Conservation (phyloP, 2,888 invertebrate species). For the Parochlus steinenii region DNA sequence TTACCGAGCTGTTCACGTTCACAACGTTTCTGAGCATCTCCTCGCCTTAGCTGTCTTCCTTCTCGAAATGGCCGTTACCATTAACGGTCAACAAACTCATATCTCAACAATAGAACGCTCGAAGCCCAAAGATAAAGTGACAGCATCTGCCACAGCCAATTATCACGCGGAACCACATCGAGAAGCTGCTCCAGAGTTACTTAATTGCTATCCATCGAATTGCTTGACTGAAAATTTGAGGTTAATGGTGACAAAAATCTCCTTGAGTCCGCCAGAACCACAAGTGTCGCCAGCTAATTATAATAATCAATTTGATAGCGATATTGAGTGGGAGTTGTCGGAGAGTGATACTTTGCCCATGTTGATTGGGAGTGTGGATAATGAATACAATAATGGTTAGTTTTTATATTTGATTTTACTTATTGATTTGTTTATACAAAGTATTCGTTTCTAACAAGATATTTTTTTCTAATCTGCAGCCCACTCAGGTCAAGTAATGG, state of each 20-base stretch:
- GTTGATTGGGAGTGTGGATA: conserved; percentile 22
- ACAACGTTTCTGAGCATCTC: conserved; percentile 69
- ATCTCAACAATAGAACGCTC: conserved; percentile 15
- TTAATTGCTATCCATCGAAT: conserved; percentile 54
- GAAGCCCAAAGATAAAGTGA: background rate
- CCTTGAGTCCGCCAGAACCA: conserved; percentile 38
- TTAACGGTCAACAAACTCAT: conserved; percentile 23
- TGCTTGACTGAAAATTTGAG: conserved; percentile 60
- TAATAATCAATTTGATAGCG: conserved; percentile 43
- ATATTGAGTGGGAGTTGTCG: conserved; percentile 59
- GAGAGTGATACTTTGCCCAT: conserved; percentile 38
- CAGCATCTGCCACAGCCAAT: conserved; percentile 8
- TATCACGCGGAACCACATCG: conserved; percentile 16
- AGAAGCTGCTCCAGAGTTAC: conserved; percentile 26
- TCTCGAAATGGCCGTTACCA: conserved; percentile 61
- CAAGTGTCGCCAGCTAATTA: conserved; percentile 38
- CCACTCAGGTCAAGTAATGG: no score
- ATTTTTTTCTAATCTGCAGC: conserved; percentile 16
- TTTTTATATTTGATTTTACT: no score
- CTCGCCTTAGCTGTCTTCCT: conserved; percentile 75
- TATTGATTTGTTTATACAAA: background rate
- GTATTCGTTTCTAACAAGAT: conserved; percentile 14
- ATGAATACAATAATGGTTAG: conserved; percentile 13
- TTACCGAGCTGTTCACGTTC: conserved; percentile 64
- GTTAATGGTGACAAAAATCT: conserved; percentile 45